Evolutionary conservation across 1,140 invertebrate genomes (phyloP).

Genomic region (Notospermus geniculatus): DNA sequence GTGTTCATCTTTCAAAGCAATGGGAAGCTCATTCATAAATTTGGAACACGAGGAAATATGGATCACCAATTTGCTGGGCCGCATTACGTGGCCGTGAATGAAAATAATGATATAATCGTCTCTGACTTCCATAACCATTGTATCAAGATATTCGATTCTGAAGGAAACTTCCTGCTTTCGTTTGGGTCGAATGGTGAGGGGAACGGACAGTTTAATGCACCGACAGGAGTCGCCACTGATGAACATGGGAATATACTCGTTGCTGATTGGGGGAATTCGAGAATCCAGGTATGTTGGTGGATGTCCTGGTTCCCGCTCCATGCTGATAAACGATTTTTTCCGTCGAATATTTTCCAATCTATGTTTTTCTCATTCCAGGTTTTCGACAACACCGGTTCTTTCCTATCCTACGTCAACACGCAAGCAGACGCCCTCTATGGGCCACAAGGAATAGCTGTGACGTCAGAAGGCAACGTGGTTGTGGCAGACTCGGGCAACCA

Average conservation of each 20-base stretch:
- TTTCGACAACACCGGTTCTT: slow-evolving; percentile 62
- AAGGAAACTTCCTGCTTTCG: slow-evolving; percentile 51
- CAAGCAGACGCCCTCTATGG: slow-evolving; percentile 62
- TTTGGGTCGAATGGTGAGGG: slow-evolving; percentile 59
- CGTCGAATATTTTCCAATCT: too few relatives aligned
- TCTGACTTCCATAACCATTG: slow-evolving; percentile 65
- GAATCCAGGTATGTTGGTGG: slow-evolving; percentile 62
- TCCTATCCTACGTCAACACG: slow-evolving; percentile 61
- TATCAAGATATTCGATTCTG: slow-evolving; percentile 58
- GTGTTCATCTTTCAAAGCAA: slow-evolving; percentile 61
- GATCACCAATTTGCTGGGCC: slow-evolving; percentile 63
- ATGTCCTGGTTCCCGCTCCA: too few relatives aligned
- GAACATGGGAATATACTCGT: slow-evolving; percentile 61
- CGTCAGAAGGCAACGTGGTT: slow-evolving; percentile 59
- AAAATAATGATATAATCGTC: slow-evolving; percentile 59
- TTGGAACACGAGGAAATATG: slow-evolving; percentile 54
- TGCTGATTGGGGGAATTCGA: slow-evolving; percentile 64
- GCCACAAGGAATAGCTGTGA: slow-evolving; percentile 61
- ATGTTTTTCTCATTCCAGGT: slow-evolving; percentile 51
- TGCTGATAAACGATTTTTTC: too few relatives aligned
- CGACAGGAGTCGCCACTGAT: slow-evolving; percentile 62
- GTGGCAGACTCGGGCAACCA: slow-evolving; percentile 65
- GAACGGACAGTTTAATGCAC: slow-evolving; percentile 64
- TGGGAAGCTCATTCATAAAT: slow-evolving; percentile 55
- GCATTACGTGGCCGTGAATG: slow-evolving; percentile 62